Evolutionary conservation across 2,888 invertebrate species (phyloP), one percentile per base, ranked within the genome.

Genomic region (Eulithis testata): DNA sequence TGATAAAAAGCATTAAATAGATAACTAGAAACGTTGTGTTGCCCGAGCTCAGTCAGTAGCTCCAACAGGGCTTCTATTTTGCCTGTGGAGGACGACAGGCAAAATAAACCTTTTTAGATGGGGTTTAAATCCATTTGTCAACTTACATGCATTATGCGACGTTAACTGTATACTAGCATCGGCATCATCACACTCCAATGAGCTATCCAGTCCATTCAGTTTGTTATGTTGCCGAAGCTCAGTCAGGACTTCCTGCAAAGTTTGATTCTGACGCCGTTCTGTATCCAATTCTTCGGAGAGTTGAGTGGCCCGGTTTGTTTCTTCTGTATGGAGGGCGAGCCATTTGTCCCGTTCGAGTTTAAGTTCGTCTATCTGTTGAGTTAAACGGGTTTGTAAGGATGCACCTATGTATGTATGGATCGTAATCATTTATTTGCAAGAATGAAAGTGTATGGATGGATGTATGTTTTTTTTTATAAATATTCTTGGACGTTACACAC

Each of bases 361-460:
- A 1, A 92, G 76, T 63, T 93, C 92, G 8, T 94, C 93, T 27
- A 95, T 75, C 84, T 95, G 78, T 75, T 51, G n/a, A 47, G 12
- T 21, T 45, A 11, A 44, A 2, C 12, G 7, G 1, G 7, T 47
- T 7, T 47, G 47, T 47, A 27, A 21, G 50, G 2, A 5, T 11
- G 50, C 9, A 27, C 9, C 31, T 31, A 31, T 21, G 21, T 21
- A 21, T 21, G 21, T 21, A 21, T 21, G 21, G 21, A 21, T 21
- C 21, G 2, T 21, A 21, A 21, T 21, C 21, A 21, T 21, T 21
- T 21, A 21, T 21, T 21, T 21, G 21, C 21, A 21, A 21, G 21
- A 21, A 21, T 21, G 21, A 21, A 21, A 2, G 21, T 21, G 21
- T 21, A 21, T 21, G 21, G 21, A 21, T 21, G 21, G 21, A 21